phyloP scores from a whole-genome alignment of 2,797 vertebrate species.

The Cossypha caffra region DNA sequence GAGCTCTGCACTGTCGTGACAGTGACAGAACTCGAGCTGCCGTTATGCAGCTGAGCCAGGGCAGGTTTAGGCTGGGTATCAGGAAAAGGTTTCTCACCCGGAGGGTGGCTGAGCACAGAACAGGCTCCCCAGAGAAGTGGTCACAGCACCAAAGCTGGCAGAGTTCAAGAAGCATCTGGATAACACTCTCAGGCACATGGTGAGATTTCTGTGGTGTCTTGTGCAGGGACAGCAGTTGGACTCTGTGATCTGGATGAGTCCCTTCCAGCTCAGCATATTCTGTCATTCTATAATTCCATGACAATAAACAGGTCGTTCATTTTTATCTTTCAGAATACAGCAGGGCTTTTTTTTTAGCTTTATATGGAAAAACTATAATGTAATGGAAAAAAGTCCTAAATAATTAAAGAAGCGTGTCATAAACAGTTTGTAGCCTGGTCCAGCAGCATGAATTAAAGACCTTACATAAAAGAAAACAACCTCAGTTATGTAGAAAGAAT shows the following conservation, averaged over 20 bases:
- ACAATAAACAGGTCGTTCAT: background rate
- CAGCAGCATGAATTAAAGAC: background rate
- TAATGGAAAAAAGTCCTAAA: background rate
- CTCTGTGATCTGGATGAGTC: background rate
- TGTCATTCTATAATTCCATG: background rate
- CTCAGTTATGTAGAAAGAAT: background rate
- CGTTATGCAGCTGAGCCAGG: background rate
- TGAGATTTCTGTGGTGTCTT: background rate
- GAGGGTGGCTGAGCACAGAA: fast-evolving
- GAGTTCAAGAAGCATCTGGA: background rate
- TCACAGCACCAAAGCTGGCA: background rate
- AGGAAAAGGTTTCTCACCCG: background rate
- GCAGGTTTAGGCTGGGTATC: background rate
- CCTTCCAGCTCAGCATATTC: background rate
- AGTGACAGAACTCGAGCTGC: too few species aligned
- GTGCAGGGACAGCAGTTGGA: background rate
- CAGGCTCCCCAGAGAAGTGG: background rate
- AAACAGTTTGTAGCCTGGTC: background rate
- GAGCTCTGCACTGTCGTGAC: fast-evolving
- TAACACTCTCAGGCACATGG: background rate
- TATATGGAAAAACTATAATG: background rate
- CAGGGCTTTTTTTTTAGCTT: background rate
- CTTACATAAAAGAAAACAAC: background rate
- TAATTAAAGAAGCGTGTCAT: background rate
- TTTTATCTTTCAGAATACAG: background rate